Evolutionary conservation across 1,140 invertebrate genomes (phyloP), one percentile per base, ranked within the genome.

Genomic region (Cepaea nemoralis): DNA sequence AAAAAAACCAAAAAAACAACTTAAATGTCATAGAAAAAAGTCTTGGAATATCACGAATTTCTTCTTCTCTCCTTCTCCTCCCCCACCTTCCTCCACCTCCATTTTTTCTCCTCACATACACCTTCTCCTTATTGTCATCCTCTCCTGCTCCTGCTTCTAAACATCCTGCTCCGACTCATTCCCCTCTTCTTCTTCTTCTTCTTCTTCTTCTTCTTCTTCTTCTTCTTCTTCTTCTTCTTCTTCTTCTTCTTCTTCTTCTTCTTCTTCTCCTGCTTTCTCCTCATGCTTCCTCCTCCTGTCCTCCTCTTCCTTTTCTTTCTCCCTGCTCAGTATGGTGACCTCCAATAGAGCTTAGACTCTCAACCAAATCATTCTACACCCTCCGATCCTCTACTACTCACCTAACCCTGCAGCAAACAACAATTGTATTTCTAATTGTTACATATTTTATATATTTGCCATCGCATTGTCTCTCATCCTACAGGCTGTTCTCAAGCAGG

Each of bases 401-500:
- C n/a, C n/a, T n/a, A n/a, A n/a, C n/a, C n/a, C n/a, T n/a, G n/a
- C n/a, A n/a, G n/a, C n/a, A n/a, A n/a, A n/a, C n/a, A n/a, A n/a
- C n/a, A n/a, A n/a, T n/a, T n/a, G n/a, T n/a, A n/a, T n/a, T n/a
- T n/a, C n/a, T n/a, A n/a, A n/a, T n/a, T n/a, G n/a, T n/a, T n/a
- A n/a, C n/a, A n/a, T n/a, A n/a, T n/a, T n/a, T n/a, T n/a, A n/a
- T n/a, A n/a, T n/a, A n/a, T n/a, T n/a, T n/a, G n/a, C n/a, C n/a
- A n/a, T n/a, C n/a, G n/a, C n/a, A n/a, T n/a, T n/a, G n/a, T n/a
- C n/a, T n/a, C n/a, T n/a, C n/a, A n/a, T 74, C 45, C 6, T 45
- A 1, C 55, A 77, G 76, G 76, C 76, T 77, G 76, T 77, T 77
- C 76, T 77, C 50, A 77, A 10, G 8, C 19, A 39, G 33, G 10